Conservation (phyloP, 2,113 vertebrate genomes). For the Chascanopsetta lugubris region DNA sequence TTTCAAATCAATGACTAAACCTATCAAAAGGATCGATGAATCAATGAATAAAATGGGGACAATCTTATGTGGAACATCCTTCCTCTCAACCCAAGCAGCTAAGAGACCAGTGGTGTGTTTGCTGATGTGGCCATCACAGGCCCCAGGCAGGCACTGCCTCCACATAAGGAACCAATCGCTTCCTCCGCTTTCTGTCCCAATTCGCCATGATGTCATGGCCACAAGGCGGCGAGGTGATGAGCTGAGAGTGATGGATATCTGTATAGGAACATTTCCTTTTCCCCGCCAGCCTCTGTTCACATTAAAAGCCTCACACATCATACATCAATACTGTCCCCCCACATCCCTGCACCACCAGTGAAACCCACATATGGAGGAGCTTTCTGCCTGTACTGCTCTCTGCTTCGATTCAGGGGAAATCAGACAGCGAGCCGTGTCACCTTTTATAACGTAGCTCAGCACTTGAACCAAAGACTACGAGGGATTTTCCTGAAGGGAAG, state of each 20-base stretch:
- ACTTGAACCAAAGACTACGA: slow-evolving; percentile 9
- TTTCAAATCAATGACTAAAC: too few relatives aligned
- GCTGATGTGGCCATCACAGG: slow-evolving; percentile 56
- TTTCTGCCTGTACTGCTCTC: slow-evolving; percentile 40
- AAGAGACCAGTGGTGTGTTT: slow-evolving; percentile 38
- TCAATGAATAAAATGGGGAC: slow-evolving; percentile 8
- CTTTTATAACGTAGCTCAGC: slow-evolving; percentile 18
- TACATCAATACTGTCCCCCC: slow-evolving; percentile 71
- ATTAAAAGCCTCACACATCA: slow-evolving; percentile 76
- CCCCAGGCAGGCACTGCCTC: slow-evolving; percentile 41
- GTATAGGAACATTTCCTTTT: slow-evolving; percentile 80
- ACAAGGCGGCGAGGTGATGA: slow-evolving; percentile 74
- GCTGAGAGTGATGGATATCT: slow-evolving; percentile 83
- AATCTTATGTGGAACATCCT: not conserved
- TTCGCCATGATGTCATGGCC: slow-evolving; percentile 75
- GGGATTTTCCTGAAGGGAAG: slow-evolving; percentile 35
- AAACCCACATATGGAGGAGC: slow-evolving; percentile 68
- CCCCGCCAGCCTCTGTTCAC: slow-evolving; percentile 76
- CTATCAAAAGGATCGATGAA: not conserved
- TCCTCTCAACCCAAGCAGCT: slow-evolving; percentile 7
- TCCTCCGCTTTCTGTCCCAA: slow-evolving; percentile 41
- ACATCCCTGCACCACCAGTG: slow-evolving; percentile 42
- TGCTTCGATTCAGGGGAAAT: slow-evolving; percentile 26
- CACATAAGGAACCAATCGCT: slow-evolving; percentile 77
- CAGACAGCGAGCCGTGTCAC: slow-evolving; percentile 30